Evolutionary conservation across 2,797 vertebrate genomes (phyloP).

Genomic region (Pseudochirops cupreus): DNA sequence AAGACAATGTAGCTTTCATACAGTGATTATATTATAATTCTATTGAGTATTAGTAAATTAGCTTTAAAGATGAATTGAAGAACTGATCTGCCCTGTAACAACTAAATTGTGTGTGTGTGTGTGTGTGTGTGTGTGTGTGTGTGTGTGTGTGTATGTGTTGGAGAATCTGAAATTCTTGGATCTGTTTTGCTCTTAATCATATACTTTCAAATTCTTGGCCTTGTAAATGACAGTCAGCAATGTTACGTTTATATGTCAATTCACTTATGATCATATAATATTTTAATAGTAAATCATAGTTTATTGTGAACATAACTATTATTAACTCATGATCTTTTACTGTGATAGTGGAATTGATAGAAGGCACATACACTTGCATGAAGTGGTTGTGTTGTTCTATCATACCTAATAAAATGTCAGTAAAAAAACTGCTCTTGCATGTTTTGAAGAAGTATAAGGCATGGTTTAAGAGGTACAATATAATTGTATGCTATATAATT

Average conservation of each 20-base stretch:
- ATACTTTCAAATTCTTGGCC: background rate
- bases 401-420: background rate
- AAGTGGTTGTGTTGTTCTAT: background rate
- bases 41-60: background rate
- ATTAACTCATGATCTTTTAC: background rate
- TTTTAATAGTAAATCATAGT: background rate
- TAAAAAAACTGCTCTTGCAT: background rate
- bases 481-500: background rate
- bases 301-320: background rate
- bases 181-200: background rate
- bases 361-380: background rate
- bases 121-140: background rate
- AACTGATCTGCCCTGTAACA: background rate
- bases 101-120: background rate
- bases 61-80: background rate
- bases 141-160: background rate
- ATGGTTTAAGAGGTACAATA: background rate
- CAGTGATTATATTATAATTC: background rate
- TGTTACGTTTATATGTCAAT: background rate
- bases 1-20: background rate
- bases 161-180: background rate
- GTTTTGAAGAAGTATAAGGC: background rate
- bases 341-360: background rate
- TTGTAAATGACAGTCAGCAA: background rate
- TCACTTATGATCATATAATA: background rate